These are phyloP conservation scores for Gracilinanus agilis DNA, from an alignment of 2,113 vertebrate genomes.

Conservation along the genomic window DNA sequence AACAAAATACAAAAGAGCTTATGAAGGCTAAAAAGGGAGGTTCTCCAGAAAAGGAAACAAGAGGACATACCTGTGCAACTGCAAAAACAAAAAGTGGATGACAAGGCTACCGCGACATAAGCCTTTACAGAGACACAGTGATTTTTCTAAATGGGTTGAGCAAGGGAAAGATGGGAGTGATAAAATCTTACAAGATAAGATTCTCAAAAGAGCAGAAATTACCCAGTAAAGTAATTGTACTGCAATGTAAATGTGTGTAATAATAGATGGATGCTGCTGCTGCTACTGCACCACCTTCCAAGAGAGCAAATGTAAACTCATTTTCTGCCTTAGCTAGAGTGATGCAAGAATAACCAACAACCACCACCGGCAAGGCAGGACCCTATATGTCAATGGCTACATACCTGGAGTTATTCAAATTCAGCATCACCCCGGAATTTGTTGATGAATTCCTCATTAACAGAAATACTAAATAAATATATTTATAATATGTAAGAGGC, in stretches of 20 bases:
- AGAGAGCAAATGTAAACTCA: slow-evolving; percentile 33
- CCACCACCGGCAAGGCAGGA: background rate
- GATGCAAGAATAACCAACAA: background rate
- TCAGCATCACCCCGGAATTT: slow-evolving; percentile 39
- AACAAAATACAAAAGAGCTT: slow-evolving; percentile 55
- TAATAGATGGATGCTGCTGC: slow-evolving; percentile 44
- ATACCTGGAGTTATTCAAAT: slow-evolving; percentile 45
- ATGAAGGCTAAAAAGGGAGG: slow-evolving; percentile 43
- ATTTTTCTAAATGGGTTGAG: slow-evolving; percentile 62
- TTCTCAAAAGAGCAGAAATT: slow-evolving; percentile 63
- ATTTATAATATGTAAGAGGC: background rate
- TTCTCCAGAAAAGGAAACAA: slow-evolving; percentile 42
- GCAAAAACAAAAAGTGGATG: slow-evolving; percentile 13
- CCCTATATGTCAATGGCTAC: slow-evolving; percentile 1
- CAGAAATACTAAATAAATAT: background rate
- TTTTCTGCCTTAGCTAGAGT: slow-evolving; percentile 19
- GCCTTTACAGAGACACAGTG: slow-evolving; percentile 54
- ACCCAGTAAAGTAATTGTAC: slow-evolving; percentile 62
- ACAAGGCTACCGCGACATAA: slow-evolving; percentile 1
- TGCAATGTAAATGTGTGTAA: slow-evolving; percentile 44
- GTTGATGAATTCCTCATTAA: slow-evolving; percentile 10
- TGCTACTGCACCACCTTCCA: background rate
- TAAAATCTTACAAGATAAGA: slow-evolving; percentile 70
- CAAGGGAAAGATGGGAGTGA: slow-evolving; percentile 41
- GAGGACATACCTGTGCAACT: slow-evolving; percentile 15